Conservation (phyloP, 2,888 invertebrate species). For the Tryphoninae sp. region DNA sequence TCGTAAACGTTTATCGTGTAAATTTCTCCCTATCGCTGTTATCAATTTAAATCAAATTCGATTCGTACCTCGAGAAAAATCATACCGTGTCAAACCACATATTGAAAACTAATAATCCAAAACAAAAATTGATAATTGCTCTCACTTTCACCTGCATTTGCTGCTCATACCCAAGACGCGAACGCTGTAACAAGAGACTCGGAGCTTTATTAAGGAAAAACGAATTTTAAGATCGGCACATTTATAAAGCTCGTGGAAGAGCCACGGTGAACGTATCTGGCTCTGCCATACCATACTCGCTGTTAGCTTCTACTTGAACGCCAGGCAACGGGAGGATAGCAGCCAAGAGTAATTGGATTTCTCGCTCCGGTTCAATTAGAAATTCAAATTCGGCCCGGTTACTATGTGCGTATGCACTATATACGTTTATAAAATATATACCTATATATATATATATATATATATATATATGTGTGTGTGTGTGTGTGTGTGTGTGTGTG, state of each 20-base stretch:
- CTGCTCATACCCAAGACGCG: neutral
- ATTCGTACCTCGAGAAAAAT: too few species aligned
- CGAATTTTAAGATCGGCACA: neutral
- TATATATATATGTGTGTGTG: conserved; percentile 15
- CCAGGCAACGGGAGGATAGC: conserved; percentile 47
- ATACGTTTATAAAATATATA: conserved; percentile 42
- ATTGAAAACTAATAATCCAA: too few species aligned
- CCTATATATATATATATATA: conserved; percentile 1
- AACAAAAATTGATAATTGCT: too few species aligned
- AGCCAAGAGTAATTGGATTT: conserved; percentile 67
- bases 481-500: neutral
- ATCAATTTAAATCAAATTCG: too few species aligned
- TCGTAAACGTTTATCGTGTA: neutral
- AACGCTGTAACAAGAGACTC: neutral
- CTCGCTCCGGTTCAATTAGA: conserved; percentile 76
- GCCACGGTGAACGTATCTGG: conserved; percentile 10
- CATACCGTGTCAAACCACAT: too few species aligned
- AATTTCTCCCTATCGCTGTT: too few species aligned
- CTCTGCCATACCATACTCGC: conserved; percentile 10
- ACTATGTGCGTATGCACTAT: conserved; percentile 50
- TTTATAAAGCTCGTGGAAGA: conserved; percentile 9
- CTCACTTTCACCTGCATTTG: too few species aligned
- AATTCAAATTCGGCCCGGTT: conserved; percentile 77
- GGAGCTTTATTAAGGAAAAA: too few species aligned
- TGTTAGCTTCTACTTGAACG: conserved; percentile 50